A percentile compares a stretch with the other conserved stretches of the same genome.
Conservation (phyloP, 2,113 vertebrate genomes). For the Triplophysa dalaica region DNA sequence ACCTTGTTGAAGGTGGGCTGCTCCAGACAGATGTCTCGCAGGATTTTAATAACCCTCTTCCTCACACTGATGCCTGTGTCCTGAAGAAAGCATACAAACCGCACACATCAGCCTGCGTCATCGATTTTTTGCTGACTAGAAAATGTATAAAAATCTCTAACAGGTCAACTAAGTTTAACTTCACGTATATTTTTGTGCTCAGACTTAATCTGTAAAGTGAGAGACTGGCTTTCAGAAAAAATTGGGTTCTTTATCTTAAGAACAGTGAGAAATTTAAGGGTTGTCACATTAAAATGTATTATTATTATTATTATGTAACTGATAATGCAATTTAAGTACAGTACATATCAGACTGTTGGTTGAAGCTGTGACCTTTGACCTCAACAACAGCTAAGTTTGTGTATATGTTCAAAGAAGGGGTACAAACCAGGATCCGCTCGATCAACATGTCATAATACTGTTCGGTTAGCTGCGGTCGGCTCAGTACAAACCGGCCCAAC, state of each 20-base stretch:
- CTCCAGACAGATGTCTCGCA: conserved; percentile 97
- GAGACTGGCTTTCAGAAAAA: no score
- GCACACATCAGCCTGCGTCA: neutral
- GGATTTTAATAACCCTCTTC: conserved; percentile 97
- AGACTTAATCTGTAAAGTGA: no score
- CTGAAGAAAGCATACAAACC: conserved; percentile 62
- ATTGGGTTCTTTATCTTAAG: no score
- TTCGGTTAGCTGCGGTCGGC: conserved; percentile 96
- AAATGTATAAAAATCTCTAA: no score
- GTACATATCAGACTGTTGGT: no score
- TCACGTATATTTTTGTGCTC: no score
- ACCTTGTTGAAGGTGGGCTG: conserved; percentile 97
- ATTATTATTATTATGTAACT: no score
- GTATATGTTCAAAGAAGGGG: neutral
- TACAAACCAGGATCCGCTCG: conserved; percentile 69
- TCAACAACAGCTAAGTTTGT: neutral
- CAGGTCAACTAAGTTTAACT: no score
- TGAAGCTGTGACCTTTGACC: neutral
- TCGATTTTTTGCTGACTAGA: neutral
- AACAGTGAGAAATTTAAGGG: no score
- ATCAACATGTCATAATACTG: conserved; percentile 99
- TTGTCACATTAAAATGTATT: no score
- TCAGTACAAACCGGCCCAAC: conserved; percentile 93
- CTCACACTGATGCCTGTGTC: conserved; percentile 99
- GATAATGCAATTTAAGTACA: no score